phyloP scores from a whole-genome alignment of 2,888 invertebrate species.

The Schizotus pectinicornis region DNA sequence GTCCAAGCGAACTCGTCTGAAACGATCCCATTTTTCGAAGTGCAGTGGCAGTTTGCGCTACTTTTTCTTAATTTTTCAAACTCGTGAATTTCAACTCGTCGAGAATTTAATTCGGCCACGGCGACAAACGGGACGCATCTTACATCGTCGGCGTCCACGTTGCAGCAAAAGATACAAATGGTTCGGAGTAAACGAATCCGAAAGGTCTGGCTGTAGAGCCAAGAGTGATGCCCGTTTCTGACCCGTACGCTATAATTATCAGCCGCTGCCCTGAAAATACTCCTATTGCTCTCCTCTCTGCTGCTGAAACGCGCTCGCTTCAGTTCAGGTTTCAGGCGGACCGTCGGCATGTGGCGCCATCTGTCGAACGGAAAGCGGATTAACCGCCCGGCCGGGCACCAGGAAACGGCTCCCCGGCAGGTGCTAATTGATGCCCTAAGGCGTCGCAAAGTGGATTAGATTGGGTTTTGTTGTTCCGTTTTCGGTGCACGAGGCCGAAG shows the following conservation, averaged over 20 bases:
- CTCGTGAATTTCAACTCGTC: too few species aligned
- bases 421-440: conserved; percentile 26
- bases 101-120: too few species aligned
- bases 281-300: too few species aligned
- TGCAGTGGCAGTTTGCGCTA: too few species aligned
- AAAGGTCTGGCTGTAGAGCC: conserved; percentile 6
- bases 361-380: conserved; percentile 18
- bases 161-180: conserved; percentile 12
- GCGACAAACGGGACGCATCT: too few species aligned
- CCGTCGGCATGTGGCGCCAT: conserved; percentile 22
- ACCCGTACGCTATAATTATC: conserved; percentile 27
- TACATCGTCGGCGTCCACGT: too few species aligned
- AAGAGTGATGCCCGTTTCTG: conserved; percentile 28
- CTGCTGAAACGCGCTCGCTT: background rate
- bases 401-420: conserved; percentile 12
- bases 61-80: too few species aligned
- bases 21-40: too few species aligned
- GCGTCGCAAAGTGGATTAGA: conserved; percentile 20
- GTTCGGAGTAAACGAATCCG: conserved; percentile 15
- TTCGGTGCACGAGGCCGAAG: background rate
- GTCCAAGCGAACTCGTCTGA: too few species aligned
- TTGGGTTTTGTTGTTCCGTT: conserved; percentile 19
- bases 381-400: conserved; percentile 6
- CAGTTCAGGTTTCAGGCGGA: conserved; percentile 18
- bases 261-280: conserved; percentile 19